These are phyloP conservation scores for Podocnemis expansa DNA, from an alignment of 2,113 vertebrate species.

Conservation along the genomic window DNA sequence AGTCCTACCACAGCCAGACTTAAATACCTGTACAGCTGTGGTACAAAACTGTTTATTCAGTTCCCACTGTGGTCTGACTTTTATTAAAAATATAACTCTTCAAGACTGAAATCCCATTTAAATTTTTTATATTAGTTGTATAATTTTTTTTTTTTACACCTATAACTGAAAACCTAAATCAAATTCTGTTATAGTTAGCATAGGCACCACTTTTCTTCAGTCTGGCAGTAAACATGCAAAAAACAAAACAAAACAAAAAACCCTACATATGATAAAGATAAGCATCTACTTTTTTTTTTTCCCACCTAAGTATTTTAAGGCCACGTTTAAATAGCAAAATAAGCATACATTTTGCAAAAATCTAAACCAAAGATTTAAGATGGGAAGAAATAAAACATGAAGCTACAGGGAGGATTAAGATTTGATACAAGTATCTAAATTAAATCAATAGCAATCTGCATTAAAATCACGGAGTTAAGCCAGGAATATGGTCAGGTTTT, in stretches of 20 bases:
- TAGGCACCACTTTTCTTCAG: background rate
- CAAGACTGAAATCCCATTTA: background rate
- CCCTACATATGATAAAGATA: background rate
- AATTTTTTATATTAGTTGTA: too few species aligned
- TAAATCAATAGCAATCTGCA: background rate
- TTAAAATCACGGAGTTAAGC: background rate
- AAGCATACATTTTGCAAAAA: background rate
- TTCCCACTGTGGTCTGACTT: background rate
- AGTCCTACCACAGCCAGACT: background rate
- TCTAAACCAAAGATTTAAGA: background rate
- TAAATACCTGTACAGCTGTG: background rate
- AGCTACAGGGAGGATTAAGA: background rate
- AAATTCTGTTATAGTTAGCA: background rate
- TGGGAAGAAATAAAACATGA: background rate
- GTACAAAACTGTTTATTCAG: background rate
- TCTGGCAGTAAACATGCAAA: background rate
- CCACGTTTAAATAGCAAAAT: background rate
- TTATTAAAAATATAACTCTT: background rate
- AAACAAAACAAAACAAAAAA: too few species aligned
- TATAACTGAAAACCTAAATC: background rate
- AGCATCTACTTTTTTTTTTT: background rate
- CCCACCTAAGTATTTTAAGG: background rate
- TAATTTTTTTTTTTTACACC: background rate
- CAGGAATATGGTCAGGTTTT: background rate
- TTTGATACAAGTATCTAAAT: background rate